A percentile compares a stretch with the other conserved stretches of the same genome.
These are phyloP conservation scores for Porites rus DNA, from an alignment of 92 coral and sea anemone species.

Conservation along the genomic window DNA sequence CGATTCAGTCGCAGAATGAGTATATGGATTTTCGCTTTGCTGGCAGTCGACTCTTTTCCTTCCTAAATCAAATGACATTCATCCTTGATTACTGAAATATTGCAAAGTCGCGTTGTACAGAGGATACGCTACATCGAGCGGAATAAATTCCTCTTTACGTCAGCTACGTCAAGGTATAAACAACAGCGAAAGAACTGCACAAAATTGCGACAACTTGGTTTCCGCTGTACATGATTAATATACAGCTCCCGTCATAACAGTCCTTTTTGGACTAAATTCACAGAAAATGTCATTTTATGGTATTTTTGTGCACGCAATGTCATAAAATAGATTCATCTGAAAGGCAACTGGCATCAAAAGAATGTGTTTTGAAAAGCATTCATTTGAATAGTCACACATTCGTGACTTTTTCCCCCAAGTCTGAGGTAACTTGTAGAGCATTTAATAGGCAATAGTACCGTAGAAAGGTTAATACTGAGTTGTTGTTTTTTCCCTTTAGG, in stretches of 20 bases:
- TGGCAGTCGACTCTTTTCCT: neutral
- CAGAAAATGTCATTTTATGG: neutral
- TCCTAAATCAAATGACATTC: neutral
- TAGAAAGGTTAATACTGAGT: too few species aligned
- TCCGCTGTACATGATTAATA: neutral
- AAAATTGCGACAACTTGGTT: neutral
- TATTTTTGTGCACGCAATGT: neutral
- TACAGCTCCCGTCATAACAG: neutral
- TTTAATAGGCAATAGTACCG: too few species aligned
- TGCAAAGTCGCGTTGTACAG: neutral
- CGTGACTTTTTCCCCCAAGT: too few species aligned
- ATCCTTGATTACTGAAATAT: constrained; percentile 6
- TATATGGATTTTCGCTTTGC: neutral
- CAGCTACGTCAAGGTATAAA: neutral
- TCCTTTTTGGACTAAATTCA: neutral
- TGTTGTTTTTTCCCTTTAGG: too few species aligned
- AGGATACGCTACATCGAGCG: neutral
- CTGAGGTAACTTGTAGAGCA: too few species aligned
- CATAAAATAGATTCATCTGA: neutral
- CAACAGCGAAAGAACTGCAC: constrained; percentile 1
- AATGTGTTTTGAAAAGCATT: too few species aligned
- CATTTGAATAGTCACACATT: too few species aligned
- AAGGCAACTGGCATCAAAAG: neutral
- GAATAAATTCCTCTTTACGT: constrained; percentile 26
- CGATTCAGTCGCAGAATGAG: neutral